A percentile compares a stretch with the other conserved stretches of the same genome.
Evolutionary conservation across 2,888 invertebrate species (phyloP).

Genomic region (Tridacna gigas): DNA sequence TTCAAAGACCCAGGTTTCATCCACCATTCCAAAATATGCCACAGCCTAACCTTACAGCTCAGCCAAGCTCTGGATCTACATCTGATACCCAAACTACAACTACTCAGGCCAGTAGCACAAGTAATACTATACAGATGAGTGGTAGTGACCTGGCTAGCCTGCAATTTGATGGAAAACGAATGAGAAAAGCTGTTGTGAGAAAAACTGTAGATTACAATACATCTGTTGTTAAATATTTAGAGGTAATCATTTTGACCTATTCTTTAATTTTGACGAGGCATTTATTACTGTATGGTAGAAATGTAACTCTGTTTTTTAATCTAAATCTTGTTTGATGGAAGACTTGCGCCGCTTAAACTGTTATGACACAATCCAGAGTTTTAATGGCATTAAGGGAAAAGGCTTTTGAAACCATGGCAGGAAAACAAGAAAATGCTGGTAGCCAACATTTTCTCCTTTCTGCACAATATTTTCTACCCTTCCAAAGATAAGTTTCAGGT

Average conservation of each 20-base stretch:
- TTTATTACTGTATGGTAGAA: no score
- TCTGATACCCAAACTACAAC: neutral
- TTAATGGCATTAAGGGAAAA: no score
- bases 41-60: conserved; percentile 8
- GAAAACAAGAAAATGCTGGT: no score
- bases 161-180: conserved; percentile 93
- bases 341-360: no score
- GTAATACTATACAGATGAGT: conserved; percentile 40
- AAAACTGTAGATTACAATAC: conserved; percentile 99
- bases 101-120: neutral
- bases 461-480: no score
- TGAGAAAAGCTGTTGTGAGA: conserved; percentile 97
- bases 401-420: no score
- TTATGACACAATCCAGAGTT: no score
- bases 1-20: conserved; percentile 51
- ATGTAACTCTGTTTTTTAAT: no score
- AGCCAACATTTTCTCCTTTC: no score
- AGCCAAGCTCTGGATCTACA: neutral
- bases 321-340: no score
- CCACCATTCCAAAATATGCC: conserved; percentile 28
- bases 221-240: conserved; percentile 95
- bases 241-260: conserved; percentile 87
- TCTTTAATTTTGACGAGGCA: neutral
- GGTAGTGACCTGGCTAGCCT: conserved; percentile 36
- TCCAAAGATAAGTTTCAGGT: no score